Evolutionary conservation across 2,888 invertebrate genomes (phyloP), one percentile per base, ranked within the genome.

Genomic region (Agrypnus murinus): DNA sequence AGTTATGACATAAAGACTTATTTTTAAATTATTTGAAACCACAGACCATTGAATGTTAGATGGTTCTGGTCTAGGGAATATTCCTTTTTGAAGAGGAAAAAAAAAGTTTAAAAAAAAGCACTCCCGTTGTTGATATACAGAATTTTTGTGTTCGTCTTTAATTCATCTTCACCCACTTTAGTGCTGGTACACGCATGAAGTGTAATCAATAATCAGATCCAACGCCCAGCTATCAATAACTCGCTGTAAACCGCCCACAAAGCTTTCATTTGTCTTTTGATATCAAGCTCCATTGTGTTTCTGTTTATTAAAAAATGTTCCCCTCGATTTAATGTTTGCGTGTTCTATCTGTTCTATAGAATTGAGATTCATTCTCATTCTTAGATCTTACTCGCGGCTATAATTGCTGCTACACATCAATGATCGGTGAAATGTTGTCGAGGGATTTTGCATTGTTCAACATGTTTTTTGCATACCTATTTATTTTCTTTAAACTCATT

Each of bases 221-320:
- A 76, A 77, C 81, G 81, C 82, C 82, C 81, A 82, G 78, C 80
- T 81, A 82, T 83, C 81, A 80, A 81, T 81, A 82, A 80, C 80
- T 79, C 79, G 72, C 72, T 75, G 77, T 75, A 78, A 75, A 74
- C 79, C 82, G 81, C 81, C 82, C 81, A 82, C 81, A 75, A 77
- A 74, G 80, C 80, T 79, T 82, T 82, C 80, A 81, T 82, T 82
- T 82, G 81, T 81, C 82, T 81, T 81, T 76, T 78, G 78, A 80
- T 81, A 81, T 79, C 80, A 78, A 77, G 79, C 74, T 77, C 81
- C 80, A 82, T 82, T 82, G 83, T 82, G 80, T 82, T 81, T 77
- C 72, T 76, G 77, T 79, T 79, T 77, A 78, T 79, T 79, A 79
- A 79, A 79, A 77, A 77, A 76, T 71, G 67, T 74, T 79, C 79